Conservation (phyloP, 2,888 invertebrate species). For the Apeira syringaria region DNA sequence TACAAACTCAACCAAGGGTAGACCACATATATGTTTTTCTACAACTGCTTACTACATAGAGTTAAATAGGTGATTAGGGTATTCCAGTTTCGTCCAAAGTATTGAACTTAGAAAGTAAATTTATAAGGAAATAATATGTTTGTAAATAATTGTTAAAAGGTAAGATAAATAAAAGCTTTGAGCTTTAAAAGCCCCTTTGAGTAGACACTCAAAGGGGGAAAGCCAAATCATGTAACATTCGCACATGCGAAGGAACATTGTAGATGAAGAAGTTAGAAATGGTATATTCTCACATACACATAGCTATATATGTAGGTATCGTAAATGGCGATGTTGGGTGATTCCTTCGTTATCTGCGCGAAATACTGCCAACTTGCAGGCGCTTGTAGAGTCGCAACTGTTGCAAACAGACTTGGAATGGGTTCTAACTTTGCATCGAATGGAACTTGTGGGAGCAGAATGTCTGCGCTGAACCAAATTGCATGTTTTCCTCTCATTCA, state of each 20-base stretch:
- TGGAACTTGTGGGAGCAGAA: conserved; percentile 19
- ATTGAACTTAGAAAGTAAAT: no score
- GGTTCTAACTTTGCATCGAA: conserved; percentile 33
- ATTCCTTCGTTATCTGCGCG: conserved; percentile 27
- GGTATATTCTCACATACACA: conserved; percentile 10
- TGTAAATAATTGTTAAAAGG: no score
- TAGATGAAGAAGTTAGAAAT: conserved; percentile 12
- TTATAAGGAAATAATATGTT: no score
- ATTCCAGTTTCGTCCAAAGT: no score
- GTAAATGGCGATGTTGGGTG: conserved; percentile 7
- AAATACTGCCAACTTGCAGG: conserved; percentile 26
- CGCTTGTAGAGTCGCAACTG: conserved; percentile 22
- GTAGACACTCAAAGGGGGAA: no score
- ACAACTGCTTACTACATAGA: no score
- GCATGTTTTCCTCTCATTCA: conserved; percentile 47
- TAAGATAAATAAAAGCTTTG: no score
- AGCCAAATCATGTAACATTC: conserved; percentile 4
- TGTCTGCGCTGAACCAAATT: conserved; percentile 38
- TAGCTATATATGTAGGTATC: no score
- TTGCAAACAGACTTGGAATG: conserved; percentile 33
- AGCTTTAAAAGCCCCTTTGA: no score
- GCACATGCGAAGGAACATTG: conserved; percentile 3
- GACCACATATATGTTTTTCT: no score
- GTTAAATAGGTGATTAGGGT: no score
- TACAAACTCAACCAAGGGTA: no score